Conservation (phyloP, 53 echinoderm and acorn worm species). For the Temnopleurus reevesii region DNA sequence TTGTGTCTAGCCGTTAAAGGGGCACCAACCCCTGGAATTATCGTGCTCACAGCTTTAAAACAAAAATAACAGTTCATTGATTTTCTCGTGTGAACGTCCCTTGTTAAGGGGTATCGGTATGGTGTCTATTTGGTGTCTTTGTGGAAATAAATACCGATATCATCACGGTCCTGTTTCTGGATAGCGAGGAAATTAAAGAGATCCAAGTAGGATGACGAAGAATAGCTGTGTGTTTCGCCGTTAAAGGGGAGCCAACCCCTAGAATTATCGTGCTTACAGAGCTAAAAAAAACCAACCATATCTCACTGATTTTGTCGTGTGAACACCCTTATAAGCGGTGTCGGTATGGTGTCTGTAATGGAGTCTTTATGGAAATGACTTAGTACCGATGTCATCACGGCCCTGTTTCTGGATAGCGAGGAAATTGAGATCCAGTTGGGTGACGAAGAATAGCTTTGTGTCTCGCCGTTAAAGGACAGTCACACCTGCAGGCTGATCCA, state of each 20-base stretch:
- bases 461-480: background rate
- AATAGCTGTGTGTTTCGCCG: background rate
- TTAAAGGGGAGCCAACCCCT: background rate
- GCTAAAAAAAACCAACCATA: too few species aligned
- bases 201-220: background rate
- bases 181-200: conserved; percentile 12
- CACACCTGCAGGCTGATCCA: too few species aligned
- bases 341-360: background rate
- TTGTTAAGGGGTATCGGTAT: background rate
- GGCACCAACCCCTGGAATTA: too few species aligned
- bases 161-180: background rate
- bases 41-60: too few species aligned
- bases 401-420: background rate
- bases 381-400: background rate
- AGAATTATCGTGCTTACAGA: too few species aligned
- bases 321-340: too few species aligned
- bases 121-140: background rate
- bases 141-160: background rate
- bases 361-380: background rate
- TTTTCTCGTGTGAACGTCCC: too few species aligned
- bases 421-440: background rate
- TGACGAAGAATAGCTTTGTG: background rate
- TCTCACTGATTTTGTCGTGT: too few species aligned
- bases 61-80: too few species aligned
- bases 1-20: background rate